A percentile compares a stretch with the other conserved stretches of the same genome.
Conservation (phyloP, 2,113 vertebrate species). For the Rana temporaria region DNA sequence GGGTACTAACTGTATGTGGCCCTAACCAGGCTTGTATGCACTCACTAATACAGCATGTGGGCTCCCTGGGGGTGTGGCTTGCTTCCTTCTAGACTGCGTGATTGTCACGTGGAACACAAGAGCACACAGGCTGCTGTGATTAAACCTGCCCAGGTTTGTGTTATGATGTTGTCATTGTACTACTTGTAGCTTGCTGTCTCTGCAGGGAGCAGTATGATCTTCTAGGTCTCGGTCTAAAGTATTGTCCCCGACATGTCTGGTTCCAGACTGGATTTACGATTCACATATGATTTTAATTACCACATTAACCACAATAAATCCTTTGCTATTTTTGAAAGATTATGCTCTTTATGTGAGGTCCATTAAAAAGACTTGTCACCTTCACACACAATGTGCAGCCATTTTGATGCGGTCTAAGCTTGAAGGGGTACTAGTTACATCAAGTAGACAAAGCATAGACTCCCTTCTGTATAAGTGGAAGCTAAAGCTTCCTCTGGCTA, state of each 20-base stretch:
- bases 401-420: no score
- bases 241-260: no score
- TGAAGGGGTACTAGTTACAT: no score
- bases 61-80: constrained; percentile 53
- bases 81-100: constrained; percentile 52
- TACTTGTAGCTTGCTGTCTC: neutral
- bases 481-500: no score
- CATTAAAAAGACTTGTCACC: no score
- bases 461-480: no score
- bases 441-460: no score
- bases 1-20: constrained; percentile 68
- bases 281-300: neutral
- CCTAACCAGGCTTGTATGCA: constrained; percentile 71
- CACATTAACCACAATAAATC: neutral
- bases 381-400: no score
- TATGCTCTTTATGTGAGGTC: no score
- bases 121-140: neutral
- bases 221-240: no score
- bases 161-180: neutral
- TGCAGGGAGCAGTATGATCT: no score
- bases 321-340: neutral
- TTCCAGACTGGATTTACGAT: no score
- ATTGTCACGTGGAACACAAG: neutral
- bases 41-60: constrained; percentile 74
- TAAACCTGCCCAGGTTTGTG: neutral